These are phyloP conservation scores for Flexamia atlantica DNA, from an alignment of 2,888 invertebrate species.

Conservation along the genomic window DNA sequence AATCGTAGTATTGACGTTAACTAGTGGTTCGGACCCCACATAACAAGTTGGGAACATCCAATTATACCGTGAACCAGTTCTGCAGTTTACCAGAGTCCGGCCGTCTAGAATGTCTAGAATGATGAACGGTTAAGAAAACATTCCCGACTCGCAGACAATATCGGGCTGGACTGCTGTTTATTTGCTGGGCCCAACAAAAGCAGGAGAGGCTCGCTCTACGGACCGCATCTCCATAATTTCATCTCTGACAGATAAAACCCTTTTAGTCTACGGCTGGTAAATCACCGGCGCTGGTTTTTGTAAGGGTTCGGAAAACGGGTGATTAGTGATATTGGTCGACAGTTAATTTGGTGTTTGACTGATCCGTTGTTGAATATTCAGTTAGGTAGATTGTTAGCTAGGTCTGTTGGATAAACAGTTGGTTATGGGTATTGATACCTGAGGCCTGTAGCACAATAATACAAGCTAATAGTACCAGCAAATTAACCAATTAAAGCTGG, in stretches of 20 bases:
- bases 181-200: slow-evolving; percentile 38
- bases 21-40: slow-evolving; percentile 49
- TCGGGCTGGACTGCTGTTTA: neutral
- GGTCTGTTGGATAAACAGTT: too few species aligned
- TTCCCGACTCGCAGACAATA: slow-evolving; percentile 43
- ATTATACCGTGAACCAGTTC: slow-evolving; percentile 56
- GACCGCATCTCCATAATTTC: slow-evolving; percentile 62
- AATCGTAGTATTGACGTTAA: slow-evolving; percentile 50
- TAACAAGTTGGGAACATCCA: slow-evolving; percentile 59
- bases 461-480: too few species aligned
- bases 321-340: slow-evolving; percentile 31
- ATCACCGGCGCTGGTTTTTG: slow-evolving; percentile 28
- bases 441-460: too few species aligned
- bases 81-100: neutral
- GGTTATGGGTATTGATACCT: too few species aligned
- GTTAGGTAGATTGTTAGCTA: too few species aligned
- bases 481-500: too few species aligned
- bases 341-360: slow-evolving; percentile 12
- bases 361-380: neutral
- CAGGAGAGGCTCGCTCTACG: neutral
- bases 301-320: slow-evolving; percentile 34
- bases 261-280: slow-evolving; percentile 53
- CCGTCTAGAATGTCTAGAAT: slow-evolving; percentile 27
- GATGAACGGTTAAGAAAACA: slow-evolving; percentile 52
- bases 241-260: slow-evolving; percentile 59